phyloP scores from a whole-genome alignment of 2,888 invertebrate species.

The Cantharis rufa region DNA sequence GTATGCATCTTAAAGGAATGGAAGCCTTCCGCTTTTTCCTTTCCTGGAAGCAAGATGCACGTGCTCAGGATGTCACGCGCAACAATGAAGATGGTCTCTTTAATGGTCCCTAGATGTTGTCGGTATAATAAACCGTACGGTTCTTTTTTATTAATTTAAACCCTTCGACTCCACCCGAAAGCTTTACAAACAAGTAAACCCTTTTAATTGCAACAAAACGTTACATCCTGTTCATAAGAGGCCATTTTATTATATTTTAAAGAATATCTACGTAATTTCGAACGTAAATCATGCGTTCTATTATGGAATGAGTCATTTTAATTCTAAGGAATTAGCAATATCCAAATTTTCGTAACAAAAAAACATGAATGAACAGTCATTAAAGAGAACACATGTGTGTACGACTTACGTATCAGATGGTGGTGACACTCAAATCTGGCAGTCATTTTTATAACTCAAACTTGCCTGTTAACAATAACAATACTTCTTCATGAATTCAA shows the following conservation, averaged over 20 bases:
- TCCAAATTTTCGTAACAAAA: slow-evolving; percentile 9
- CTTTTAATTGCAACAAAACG: slow-evolving; percentile 27
- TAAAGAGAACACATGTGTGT: slow-evolving; percentile 16
- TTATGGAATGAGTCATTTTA: slow-evolving; percentile 12
- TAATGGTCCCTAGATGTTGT: slow-evolving; percentile 17
- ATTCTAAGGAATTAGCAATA: slow-evolving; percentile 7
- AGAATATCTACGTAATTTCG: background rate
- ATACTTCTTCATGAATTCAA: slow-evolving; percentile 9
- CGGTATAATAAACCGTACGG: slow-evolving; percentile 13
- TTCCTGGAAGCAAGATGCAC: slow-evolving; percentile 53
- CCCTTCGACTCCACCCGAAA: slow-evolving; percentile 22
- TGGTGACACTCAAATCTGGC: slow-evolving; percentile 23
- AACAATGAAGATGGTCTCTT: slow-evolving; percentile 31
- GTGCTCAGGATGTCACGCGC: slow-evolving; percentile 52
- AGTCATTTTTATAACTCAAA: slow-evolving; percentile 14
- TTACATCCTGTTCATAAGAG: slow-evolving; percentile 30
- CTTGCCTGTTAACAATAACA: slow-evolving; percentile 19
- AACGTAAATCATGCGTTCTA: background rate
- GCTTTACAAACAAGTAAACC: slow-evolving; percentile 14
- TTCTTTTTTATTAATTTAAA: slow-evolving; percentile 21
- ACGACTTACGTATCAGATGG: slow-evolving; percentile 25
- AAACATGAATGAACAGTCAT: slow-evolving; percentile 21
- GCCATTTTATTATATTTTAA: slow-evolving; percentile 1
- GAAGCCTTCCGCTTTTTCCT: slow-evolving; percentile 49
- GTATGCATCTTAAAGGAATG: slow-evolving; percentile 42